A percentile compares a stretch with the other conserved stretches of the same genome.
These are phyloP conservation scores for Nyctalus aviator DNA, from an alignment of 2,797 vertebrate genomes.

Conservation along the genomic window DNA sequence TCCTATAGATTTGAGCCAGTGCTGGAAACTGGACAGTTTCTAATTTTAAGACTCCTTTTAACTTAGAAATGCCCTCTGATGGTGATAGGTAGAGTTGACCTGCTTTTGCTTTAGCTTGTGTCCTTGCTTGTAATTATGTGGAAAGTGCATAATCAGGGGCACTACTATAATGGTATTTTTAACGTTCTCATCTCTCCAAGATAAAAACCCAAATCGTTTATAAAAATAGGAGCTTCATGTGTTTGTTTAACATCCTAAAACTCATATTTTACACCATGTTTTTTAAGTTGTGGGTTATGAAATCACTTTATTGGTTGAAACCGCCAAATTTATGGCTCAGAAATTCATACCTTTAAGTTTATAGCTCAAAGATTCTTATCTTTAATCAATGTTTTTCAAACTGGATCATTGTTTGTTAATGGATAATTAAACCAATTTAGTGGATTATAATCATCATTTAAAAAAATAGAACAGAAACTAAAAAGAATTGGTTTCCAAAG, in stretches of 20 bases:
- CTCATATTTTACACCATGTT: not conserved
- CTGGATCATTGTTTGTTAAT: conserved; percentile 40
- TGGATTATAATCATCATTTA: not conserved
- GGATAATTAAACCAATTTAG: conserved; percentile 51
- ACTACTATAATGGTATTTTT: not conserved
- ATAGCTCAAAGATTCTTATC: conserved; percentile 35
- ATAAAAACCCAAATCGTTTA: not conserved
- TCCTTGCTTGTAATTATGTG: not conserved
- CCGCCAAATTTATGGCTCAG: conserved; percentile 25
- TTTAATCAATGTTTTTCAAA: conserved; percentile 34
- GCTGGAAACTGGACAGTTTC: not conserved
- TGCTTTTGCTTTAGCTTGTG: not conserved
- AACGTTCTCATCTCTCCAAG: not conserved
- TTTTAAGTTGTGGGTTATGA: conserved; percentile 51
- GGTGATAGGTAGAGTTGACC: conserved; percentile 19
- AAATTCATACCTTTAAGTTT: not conserved
- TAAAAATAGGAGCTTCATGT: not conserved
- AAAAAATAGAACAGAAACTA: conserved; percentile 49
- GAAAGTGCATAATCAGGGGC: conserved; percentile 18
- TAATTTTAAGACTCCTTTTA: conserved; percentile 7
- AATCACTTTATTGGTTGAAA: conserved; percentile 42
- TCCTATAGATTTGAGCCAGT: conserved; percentile 10
- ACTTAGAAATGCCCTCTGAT: conserved; percentile 63
- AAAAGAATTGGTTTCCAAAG: conserved; percentile 33
- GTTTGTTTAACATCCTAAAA: conserved; percentile 42